Evolutionary conservation across 2,113 vertebrate genomes (phyloP), one percentile per base, ranked within the genome.

Genomic region (Platichthys stellatus): DNA sequence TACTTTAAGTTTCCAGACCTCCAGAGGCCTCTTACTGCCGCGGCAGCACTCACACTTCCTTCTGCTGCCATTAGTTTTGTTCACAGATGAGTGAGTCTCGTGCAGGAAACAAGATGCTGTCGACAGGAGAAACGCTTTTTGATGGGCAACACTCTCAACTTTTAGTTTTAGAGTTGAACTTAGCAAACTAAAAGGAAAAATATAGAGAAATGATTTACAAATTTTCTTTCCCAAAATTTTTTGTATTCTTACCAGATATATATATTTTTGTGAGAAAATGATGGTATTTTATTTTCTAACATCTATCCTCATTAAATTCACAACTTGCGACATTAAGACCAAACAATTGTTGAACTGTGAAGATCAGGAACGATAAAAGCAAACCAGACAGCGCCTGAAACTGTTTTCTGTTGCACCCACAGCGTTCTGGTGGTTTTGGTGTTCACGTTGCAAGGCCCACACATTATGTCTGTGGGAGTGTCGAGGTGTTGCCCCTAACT

Each of bases 401-500:
- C 45, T 5, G 26, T 77, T 57, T 69, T 24, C 20, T 78, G 20
- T 15, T 65, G 7, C 58, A 59, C 14, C 56, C 69, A 65, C 69
- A 53, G 47, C 5, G 14, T 73, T 83, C 28, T 2, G 5, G 56
- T 66, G 62, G 57, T 67, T 76, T 69, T 64, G 63, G 73, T n/a
- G 31, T 26, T 80, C 68, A 15, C 76, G 64, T 40, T 26, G n/a
- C 72, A 54, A 38, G 67, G 15, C 88, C 85, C 67, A 89, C 87
- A 66, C 21, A 1, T 78, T 62, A 63, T 45, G 79, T 24, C 54
- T 75, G 59, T 86, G 76, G 53, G 70, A 24, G 69, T 73, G 63
- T 4, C 58, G 68, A 76, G 59, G 80, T 78, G 74, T 75, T 63
- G 54, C 63, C 73, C 71, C 58, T 20, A 64, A 74, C 8, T 76